Conservation (phyloP, 2,113 vertebrate species). For the Xyliphius kryptos region DNA sequence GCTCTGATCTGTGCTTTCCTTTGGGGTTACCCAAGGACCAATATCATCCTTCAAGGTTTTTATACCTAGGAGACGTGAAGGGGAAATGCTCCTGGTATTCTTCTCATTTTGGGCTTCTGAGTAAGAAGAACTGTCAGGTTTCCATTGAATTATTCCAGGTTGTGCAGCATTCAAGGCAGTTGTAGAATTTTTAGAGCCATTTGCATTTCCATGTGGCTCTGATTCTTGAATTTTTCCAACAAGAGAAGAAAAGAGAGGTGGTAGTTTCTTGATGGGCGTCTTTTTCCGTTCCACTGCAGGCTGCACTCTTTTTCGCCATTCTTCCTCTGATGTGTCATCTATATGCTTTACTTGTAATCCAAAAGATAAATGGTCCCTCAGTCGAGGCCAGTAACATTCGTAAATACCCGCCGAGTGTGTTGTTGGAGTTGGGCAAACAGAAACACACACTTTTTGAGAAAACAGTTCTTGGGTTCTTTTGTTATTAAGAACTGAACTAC, state of each 20-base stretch:
- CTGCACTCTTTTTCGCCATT: slow-evolving; percentile 62
- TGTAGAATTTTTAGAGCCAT: slow-evolving; percentile 31
- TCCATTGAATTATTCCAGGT: slow-evolving; percentile 18
- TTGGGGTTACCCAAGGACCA: slow-evolving; percentile 24
- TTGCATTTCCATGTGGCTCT: too few relatives aligned
- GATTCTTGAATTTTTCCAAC: slow-evolving; percentile 65
- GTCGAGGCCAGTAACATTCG: slow-evolving; percentile 60
- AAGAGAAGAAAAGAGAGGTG: slow-evolving; percentile 76
- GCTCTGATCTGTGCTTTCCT: slow-evolving; percentile 40
- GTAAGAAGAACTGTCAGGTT: too few relatives aligned
- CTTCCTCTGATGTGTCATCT: slow-evolving; percentile 63
- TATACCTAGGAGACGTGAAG: slow-evolving; percentile 60
- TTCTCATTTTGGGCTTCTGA: slow-evolving; percentile 38
- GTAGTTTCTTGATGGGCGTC: slow-evolving; percentile 64
- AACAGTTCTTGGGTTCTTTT: slow-evolving; percentile 57
- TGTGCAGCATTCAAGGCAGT: slow-evolving; percentile 30
- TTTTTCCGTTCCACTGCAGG: slow-evolving; percentile 65
- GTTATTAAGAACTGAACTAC: slow-evolving; percentile 54
- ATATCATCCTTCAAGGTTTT: slow-evolving; percentile 60
- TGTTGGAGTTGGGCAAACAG: slow-evolving; percentile 49
- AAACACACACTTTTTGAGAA: slow-evolving; percentile 62
- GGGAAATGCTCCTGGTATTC: slow-evolving; percentile 51
- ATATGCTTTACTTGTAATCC: slow-evolving; percentile 61
- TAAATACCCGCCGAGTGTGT: slow-evolving; percentile 57
- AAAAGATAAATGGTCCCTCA: slow-evolving; percentile 50